Evolutionary conservation across 30 jellyfish, hydroid and myxozoan species (phyloP).

Genomic region (Clytia hemisphaerica): DNA sequence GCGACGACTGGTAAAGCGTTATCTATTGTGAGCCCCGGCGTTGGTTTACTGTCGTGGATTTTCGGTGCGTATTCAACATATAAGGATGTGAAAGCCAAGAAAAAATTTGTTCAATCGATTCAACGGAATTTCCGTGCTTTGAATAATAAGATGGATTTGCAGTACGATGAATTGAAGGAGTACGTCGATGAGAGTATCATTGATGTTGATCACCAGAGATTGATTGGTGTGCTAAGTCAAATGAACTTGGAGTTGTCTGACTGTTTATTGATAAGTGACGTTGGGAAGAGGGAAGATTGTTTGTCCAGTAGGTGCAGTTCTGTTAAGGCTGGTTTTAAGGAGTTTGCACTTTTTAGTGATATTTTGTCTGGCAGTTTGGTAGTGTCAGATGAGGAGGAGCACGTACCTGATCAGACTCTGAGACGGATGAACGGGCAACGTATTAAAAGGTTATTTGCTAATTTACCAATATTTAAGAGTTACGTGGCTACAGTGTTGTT

Average conservation of each 20-base stretch:
- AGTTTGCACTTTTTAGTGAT: slow-evolving; percentile 1
- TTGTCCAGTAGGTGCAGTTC: background rate
- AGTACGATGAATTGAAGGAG: background rate
- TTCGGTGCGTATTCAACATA: background rate
- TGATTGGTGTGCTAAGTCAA: background rate
- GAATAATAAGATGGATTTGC: background rate
- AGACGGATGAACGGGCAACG: too few species aligned
- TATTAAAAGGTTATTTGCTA: background rate
- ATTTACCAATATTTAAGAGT: background rate
- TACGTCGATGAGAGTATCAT: background rate
- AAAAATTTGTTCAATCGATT: background rate
- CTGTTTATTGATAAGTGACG: background rate
- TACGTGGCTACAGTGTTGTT: background rate
- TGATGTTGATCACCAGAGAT: background rate
- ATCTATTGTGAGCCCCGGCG: slow-evolving; percentile 5
- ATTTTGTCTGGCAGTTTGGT: too few species aligned
- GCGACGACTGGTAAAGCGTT: too few species aligned
- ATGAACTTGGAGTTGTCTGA: background rate
- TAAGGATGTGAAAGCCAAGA: background rate
- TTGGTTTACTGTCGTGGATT: background rate
- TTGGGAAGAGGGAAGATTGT: background rate
- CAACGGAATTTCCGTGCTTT: background rate
- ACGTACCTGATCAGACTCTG: too few species aligned
- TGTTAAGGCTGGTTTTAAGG: background rate
- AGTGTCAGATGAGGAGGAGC: too few species aligned